Evolutionary conservation across 2,113 vertebrate species (phyloP).

Genomic region (Paradoxurus hermaphroditus): DNA sequence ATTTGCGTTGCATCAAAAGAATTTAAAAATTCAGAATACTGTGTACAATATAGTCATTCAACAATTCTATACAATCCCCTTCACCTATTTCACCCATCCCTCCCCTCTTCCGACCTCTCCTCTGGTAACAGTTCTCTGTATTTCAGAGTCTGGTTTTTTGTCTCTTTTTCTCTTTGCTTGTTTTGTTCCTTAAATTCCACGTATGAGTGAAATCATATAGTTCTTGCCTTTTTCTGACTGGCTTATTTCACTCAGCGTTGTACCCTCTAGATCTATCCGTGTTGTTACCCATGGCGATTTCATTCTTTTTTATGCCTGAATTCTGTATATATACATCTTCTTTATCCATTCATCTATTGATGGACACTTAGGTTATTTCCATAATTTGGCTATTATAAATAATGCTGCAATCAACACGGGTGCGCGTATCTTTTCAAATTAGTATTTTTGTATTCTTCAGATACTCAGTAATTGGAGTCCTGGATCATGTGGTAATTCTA

Average conservation of each 20-base stretch:
- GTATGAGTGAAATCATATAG: not conserved
- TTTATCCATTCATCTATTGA: not conserved
- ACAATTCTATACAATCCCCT: not conserved
- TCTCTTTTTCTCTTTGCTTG: not conserved
- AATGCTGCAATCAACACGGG: not conserved
- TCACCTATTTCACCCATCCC: not conserved
- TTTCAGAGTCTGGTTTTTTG: not conserved
- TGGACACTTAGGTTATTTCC: not conserved
- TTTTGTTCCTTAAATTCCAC: not conserved
- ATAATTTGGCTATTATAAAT: not conserved
- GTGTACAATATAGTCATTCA: not conserved
- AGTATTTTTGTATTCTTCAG: not conserved
- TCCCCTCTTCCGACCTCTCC: not conserved
- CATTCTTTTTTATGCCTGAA: not conserved
- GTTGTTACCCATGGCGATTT: not conserved
- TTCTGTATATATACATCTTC: not conserved
- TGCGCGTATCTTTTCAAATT: not conserved
- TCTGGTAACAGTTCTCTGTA: not conserved
- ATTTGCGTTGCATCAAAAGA: not conserved
- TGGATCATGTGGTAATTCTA: not conserved
- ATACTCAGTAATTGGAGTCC: not conserved
- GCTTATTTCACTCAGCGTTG: not conserved
- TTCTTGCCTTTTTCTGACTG: not conserved
- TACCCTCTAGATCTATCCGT: not conserved
- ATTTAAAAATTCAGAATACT: not conserved